Conservation (phyloP, 2,888 invertebrate genomes). For the Leucoptera coffeella region DNA sequence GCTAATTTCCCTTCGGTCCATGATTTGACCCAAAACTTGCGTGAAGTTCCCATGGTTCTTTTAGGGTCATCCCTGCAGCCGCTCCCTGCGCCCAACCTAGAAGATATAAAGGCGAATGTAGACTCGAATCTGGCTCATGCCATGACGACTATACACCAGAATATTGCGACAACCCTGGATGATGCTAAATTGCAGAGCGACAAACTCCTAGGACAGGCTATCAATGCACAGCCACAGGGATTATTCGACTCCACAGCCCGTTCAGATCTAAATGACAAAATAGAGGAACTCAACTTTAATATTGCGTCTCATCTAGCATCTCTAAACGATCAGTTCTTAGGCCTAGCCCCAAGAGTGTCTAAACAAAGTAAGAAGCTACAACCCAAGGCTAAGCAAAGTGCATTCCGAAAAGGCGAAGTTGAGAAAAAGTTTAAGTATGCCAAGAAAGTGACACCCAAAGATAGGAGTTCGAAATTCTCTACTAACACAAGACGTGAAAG, state of each 20-base stretch:
- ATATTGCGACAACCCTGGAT: conserved; percentile 14
- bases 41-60: too few species aligned
- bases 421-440: too few species aligned
- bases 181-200: conserved; percentile 7
- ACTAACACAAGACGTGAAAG: too few species aligned
- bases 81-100: too few species aligned
- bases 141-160: conserved; percentile 16
- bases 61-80: too few species aligned
- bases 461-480: too few species aligned
- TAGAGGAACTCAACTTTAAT: conserved; percentile 22
- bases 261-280: conserved; percentile 23
- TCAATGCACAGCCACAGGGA: conserved; percentile 1
- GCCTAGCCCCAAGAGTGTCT: too few species aligned
- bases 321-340: conserved; percentile 13
- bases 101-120: conserved; percentile 10
- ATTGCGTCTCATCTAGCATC: conserved; percentile 23
- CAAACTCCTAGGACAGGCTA: conserved; percentile 2
- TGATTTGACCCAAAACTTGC: neutral
- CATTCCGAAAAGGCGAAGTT: too few species aligned
- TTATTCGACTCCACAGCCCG: conserved; percentile 14
- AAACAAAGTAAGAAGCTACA: too few species aligned
- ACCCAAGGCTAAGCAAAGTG: too few species aligned
- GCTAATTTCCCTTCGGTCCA: neutral
- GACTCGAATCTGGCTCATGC: conserved; percentile 13
- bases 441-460: too few species aligned